Percentiles rank a stretch among this genome's conserved stretches.
These are phyloP conservation scores for Phoenoteleia sp. DNA, from an alignment of 2,888 invertebrate genomes.

Conservation along the genomic window DNA sequence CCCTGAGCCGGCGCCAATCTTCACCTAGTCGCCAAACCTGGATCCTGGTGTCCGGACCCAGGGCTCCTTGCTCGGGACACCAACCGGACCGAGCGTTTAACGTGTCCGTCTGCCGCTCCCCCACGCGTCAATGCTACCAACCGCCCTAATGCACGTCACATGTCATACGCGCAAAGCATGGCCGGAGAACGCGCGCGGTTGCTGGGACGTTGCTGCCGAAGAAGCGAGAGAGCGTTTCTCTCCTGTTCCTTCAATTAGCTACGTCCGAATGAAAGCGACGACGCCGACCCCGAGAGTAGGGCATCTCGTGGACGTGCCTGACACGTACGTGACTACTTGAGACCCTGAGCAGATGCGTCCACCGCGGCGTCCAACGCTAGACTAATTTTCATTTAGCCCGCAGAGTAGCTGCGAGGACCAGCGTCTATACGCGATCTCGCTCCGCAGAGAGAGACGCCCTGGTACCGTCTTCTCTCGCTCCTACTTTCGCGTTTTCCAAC, in stretches of 20 bases:
- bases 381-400: conserved; percentile 84
- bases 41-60: conserved; percentile 4
- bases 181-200: conserved; percentile 25
- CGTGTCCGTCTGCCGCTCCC: conserved; percentile 22
- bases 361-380: conserved; percentile 85
- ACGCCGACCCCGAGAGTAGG: conserved; percentile 23
- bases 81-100: conserved; percentile 7
- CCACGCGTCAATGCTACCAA: conserved; percentile 46
- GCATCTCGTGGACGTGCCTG: conserved; percentile 25
- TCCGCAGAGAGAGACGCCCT: conserved; percentile 2
- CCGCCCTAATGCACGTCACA: conserved; percentile 48
- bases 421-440: conserved; percentile 78
- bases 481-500: conserved; percentile 58
- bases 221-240: neutral
- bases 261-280: conserved; percentile 13
- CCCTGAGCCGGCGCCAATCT: neutral
- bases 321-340: conserved; percentile 10
- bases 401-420: conserved; percentile 80
- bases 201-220: neutral
- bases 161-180: conserved; percentile 24
- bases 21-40: neutral
- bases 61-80: neutral
- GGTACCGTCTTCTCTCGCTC: conserved; percentile 20
- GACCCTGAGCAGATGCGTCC: conserved; percentile 79
- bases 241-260: neutral